These are phyloP conservation scores for Gambusia affinis DNA, from an alignment of 2,113 vertebrate genomes.

Conservation along the genomic window DNA sequence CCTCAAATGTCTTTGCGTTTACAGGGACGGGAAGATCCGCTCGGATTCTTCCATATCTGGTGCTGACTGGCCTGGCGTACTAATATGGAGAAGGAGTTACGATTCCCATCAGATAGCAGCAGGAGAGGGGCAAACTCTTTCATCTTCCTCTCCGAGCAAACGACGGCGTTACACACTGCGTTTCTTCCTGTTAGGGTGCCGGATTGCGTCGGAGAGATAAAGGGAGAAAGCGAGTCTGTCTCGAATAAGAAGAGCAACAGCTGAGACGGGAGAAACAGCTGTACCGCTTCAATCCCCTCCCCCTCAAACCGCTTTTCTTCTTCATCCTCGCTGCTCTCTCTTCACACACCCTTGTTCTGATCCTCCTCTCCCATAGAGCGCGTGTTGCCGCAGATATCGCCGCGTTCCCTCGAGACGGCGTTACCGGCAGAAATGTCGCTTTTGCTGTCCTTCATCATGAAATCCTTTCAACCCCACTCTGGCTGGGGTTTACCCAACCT, in stretches of 20 bases:
- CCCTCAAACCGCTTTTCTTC: not conserved
- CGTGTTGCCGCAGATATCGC: constrained; percentile 30
- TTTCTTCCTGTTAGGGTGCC: constrained; percentile 28
- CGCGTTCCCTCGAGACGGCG: constrained; percentile 45
- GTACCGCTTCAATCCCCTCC: constrained; percentile 64
- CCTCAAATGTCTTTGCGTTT: not conserved
- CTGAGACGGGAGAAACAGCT: constrained; percentile 79
- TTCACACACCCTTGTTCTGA: constrained; percentile 53
- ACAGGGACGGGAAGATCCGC: not conserved
- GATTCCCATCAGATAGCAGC: constrained; percentile 55
- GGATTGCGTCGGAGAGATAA: not conserved
- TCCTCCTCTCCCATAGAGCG: constrained; percentile 48
- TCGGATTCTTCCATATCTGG: constrained; percentile 37
- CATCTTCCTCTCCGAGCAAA: constrained; percentile 48
- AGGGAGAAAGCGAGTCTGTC: constrained; percentile 26
- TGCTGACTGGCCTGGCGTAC: constrained; percentile 20
- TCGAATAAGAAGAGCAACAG: constrained; percentile 72
- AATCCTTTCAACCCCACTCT: constrained; percentile 14
- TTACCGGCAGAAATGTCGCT: constrained; percentile 42
- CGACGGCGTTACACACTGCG: constrained; percentile 64
- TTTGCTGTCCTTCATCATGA: constrained; percentile 5
- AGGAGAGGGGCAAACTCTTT: constrained; percentile 56
- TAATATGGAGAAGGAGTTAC: constrained; percentile 17
- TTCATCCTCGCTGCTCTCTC: constrained; percentile 15
- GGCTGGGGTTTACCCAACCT: constrained; percentile 16